Percentiles rank a stretch among this genome's conserved stretches.
Conservation (phyloP, 2,113 vertebrate species). For the Sorex araneus region DNA sequence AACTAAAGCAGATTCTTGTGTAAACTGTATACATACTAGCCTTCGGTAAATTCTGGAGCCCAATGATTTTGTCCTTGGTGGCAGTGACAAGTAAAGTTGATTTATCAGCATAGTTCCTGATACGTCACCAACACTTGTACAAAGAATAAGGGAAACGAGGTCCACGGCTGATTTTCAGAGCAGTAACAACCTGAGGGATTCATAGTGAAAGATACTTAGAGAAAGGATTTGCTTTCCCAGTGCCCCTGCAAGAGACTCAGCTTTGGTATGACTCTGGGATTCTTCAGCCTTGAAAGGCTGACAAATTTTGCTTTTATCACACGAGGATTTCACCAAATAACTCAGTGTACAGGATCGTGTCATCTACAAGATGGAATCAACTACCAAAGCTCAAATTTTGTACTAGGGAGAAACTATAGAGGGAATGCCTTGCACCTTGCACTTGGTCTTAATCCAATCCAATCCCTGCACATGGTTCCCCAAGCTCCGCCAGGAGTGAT, state of each 20-base stretch:
- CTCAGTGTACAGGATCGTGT: neutral
- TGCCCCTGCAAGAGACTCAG: neutral
- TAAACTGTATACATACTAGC: neutral
- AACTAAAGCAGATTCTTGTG: neutral
- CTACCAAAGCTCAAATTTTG: neutral
- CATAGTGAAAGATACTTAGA: neutral
- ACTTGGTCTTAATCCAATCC: too few relatives aligned
- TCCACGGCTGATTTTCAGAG: neutral
- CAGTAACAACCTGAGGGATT: neutral
- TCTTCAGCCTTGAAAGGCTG: neutral
- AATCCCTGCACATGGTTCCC: too few relatives aligned
- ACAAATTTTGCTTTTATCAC: neutral
- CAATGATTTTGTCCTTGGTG: neutral
- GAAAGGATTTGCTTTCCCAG: neutral
- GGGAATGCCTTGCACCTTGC: too few relatives aligned
- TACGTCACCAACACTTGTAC: neutral
- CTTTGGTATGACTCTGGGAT: neutral
- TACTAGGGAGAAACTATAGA: too few relatives aligned
- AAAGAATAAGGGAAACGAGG: neutral
- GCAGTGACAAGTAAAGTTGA: neutral
- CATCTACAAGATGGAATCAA: neutral
- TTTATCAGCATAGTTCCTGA: neutral
- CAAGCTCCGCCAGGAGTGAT: too few relatives aligned
- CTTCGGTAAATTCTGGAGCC: neutral
- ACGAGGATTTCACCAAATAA: neutral